Evolutionary conservation across 2,888 invertebrate species (phyloP), one percentile per base, ranked within the genome.

Genomic region (Blastobasis lacticolella): DNA sequence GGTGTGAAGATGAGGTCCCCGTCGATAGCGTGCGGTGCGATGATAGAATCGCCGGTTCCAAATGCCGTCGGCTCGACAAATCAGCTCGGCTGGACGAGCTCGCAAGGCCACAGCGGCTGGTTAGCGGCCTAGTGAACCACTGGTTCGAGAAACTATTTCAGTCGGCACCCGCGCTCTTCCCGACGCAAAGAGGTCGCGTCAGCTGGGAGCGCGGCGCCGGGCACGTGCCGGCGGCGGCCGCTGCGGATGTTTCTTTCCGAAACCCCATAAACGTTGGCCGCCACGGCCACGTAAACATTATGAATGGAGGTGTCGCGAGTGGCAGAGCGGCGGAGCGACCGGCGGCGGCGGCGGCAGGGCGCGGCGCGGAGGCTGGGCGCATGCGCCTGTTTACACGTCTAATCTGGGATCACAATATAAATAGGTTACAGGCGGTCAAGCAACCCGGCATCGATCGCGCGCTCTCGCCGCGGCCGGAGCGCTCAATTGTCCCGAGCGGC

Each of bases 381-480:
- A 71, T 67, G 75, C 72, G 72, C 71, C 58, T 74, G 68, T 71
- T 75, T 73, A 69, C 65, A 59, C 62, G 55, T 69, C 75, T 75
- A 71, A 71, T 71, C 69, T 61, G 71, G 71, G 75, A 72, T 67
- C 71, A 70, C 71, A 75, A 75, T 73, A 75, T 71, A 81, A 78
- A 78, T 80, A 78, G 80, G 74, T 71, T 73, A 71, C 64, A 54
- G 42, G 5, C 5, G n/a, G 41, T 6, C 7, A 75, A 72, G 66
- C 69, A 75, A 80, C 78, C 68, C 68, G 65, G 59, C 66, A 70
- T 75, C 71, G 74, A 77, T 73, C 69, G 70, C 37, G 36, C 36
- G 37, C 8, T 8, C 8, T 23, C 45, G 45, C 8, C 8, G 10
- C 10, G 10, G 23, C 45, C 23, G 10, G 1, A 43, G 43, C 23